Evolutionary conservation across 2,797 vertebrate genomes (phyloP).

Genomic region (Fundulus diaphanus): DNA sequence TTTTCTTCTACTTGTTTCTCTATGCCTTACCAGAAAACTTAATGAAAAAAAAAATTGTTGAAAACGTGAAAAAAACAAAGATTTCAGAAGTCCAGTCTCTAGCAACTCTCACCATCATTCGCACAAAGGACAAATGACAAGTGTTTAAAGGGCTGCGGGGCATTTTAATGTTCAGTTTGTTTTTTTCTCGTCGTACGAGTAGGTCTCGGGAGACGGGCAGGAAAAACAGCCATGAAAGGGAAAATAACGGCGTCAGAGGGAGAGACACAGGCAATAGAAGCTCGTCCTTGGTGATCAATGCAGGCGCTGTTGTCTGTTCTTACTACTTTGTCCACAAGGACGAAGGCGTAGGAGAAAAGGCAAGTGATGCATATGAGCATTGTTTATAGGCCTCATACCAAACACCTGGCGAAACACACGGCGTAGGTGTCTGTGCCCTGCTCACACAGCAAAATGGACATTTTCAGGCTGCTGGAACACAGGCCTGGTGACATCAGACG

Average conservation of each 20-base stretch:
- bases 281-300: conserved; percentile 77
- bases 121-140: conserved; percentile 78
- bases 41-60: conserved; percentile 62
- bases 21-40: conserved; percentile 52
- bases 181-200: conserved; percentile 62
- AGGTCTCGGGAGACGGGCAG: conserved; percentile 66
- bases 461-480: not conserved
- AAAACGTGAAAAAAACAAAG: conserved; percentile 10
- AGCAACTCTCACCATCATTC: conserved; percentile 72
- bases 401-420: conserved; percentile 17
- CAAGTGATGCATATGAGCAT: conserved; percentile 44
- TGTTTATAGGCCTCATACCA: conserved; percentile 12
- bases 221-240: conserved; percentile 72
- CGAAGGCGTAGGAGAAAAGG: conserved; percentile 55
- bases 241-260: conserved; percentile 59
- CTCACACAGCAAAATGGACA: not conserved
- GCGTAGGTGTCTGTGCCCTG: not conserved
- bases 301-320: conserved; percentile 65
- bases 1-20: conserved; percentile 32
- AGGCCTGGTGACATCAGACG: not conserved
- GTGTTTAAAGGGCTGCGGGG: conserved; percentile 76
- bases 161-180: conserved; percentile 73
- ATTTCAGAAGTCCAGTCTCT: conserved; percentile 52
- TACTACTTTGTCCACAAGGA: conserved; percentile 72
- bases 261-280: conserved; percentile 49